phyloP scores from a whole-genome alignment of 1,140 invertebrate species.

The Heterodera schachtii region DNA sequence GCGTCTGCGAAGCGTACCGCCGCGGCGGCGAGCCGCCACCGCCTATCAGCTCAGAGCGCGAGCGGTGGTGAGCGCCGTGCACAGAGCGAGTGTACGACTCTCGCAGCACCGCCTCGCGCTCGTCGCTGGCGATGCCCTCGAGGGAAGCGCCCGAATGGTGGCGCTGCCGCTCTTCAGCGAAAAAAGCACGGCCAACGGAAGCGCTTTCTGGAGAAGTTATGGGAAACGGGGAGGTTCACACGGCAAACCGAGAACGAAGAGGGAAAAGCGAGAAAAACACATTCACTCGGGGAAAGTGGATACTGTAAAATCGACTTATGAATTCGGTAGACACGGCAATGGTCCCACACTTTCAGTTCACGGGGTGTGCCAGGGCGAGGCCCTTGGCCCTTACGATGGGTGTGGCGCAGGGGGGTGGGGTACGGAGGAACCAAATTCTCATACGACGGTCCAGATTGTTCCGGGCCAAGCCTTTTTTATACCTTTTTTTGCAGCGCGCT shows the following conservation, averaged over 20 bases:
- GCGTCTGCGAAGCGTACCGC: slow-evolving; percentile 63
- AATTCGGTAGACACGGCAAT: too few species aligned
- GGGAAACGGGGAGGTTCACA: slow-evolving; percentile 17
- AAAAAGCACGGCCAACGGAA: slow-evolving; percentile 10
- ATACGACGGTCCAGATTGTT: too few species aligned
- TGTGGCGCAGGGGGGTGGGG: too few species aligned
- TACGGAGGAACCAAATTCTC: too few species aligned
- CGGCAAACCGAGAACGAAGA: neutral
- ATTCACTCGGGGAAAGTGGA: too few species aligned
- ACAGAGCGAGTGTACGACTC: slow-evolving; percentile 22
- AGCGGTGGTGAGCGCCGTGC: slow-evolving; percentile 62
- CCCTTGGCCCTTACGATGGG: too few species aligned
- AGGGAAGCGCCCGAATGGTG: slow-evolving; percentile 57
- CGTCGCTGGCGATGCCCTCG: slow-evolving; percentile 50
- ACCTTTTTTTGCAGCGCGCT: too few species aligned
- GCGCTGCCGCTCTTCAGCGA: slow-evolving; percentile 48
- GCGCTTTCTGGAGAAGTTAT: slow-evolving; percentile 3
- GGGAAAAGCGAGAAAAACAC: neutral
- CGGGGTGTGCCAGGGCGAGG: too few species aligned
- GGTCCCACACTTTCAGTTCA: too few species aligned
- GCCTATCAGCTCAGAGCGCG: slow-evolving; percentile 60
- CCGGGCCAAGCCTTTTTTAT: too few species aligned
- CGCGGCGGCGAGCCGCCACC: slow-evolving; percentile 42
- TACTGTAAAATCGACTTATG: too few species aligned
- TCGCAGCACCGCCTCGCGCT: slow-evolving; percentile 10